phyloP scores from a whole-genome alignment of 1,140 invertebrate genomes.

The Neodiprion pinetum region DNA sequence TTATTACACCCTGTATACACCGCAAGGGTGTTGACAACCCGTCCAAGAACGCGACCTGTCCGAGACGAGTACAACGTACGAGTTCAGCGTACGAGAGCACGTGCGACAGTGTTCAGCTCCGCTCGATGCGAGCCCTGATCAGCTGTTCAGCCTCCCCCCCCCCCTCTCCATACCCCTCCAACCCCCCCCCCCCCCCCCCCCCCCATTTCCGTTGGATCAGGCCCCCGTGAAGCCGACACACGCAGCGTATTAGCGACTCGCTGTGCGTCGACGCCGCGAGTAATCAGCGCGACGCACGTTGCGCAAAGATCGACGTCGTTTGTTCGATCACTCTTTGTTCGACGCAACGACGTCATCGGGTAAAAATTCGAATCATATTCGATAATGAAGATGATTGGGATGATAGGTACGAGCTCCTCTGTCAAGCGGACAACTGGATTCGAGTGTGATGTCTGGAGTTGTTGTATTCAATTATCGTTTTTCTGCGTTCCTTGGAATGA shows the following conservation, averaged over 20 bases:
- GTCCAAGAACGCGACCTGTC: neutral
- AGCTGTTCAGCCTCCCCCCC: neutral
- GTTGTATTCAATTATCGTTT: too few relatives aligned
- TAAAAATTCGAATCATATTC: neutral
- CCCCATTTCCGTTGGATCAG: neutral
- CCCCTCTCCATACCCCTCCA: neutral
- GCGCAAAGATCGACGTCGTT: neutral
- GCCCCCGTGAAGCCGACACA: neutral
- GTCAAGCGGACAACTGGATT: too few relatives aligned
- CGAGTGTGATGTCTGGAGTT: too few relatives aligned
- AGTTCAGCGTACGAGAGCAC: conserved; percentile 4
- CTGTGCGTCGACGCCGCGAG: neutral
- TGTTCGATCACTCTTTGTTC: neutral
- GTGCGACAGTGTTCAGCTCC: neutral
- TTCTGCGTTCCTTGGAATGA: too few relatives aligned
- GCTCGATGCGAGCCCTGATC: neutral
- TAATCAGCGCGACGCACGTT: neutral
- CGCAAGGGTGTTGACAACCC: neutral
- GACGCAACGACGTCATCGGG: neutral
- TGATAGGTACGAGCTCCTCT: too few relatives aligned
- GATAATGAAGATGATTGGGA: too few relatives aligned
- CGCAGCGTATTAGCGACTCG: neutral
- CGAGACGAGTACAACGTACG: neutral
- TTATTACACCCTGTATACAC: too few relatives aligned
- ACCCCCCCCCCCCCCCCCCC: neutral